Evolutionary conservation across 2,113 vertebrate species (phyloP), one percentile per base, ranked within the genome.

Genomic region (Syngnathoides biaculeatus): DNA sequence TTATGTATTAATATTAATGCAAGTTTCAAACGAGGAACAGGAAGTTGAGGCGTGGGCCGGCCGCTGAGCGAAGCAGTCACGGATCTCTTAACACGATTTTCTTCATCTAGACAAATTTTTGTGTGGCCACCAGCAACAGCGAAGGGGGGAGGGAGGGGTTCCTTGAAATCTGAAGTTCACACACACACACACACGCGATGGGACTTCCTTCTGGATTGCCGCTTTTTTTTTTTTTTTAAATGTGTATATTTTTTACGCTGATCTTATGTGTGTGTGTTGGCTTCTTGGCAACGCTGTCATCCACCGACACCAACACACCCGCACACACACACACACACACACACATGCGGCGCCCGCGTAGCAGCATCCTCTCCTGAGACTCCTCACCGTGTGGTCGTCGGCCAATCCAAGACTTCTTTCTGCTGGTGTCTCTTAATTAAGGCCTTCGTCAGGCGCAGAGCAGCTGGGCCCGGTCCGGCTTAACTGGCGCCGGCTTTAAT

Each of bases 1-100:
- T 69, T 75, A 67, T 76, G 55, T 86, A 89, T 91, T 85, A 89
- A 89, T 89, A 89, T 90, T 89, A 88, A 91, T 89, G 88, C n/a
- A 13, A 62, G 83, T 88, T 88, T 79, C 71, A 79, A 77, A 74
- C 74, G 68, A 79, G 79, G 77, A 75, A 77, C 58, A 69, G 52
- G 68, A 67, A 71, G 55, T 71, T 50, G 27, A 47, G 60, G 4
- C 15, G 63, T 13, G 39, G 67, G 58, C 42, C 12, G 43, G 35
- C 52, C 22, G 15, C 30, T 56, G 13, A 30, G 63, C 30, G 70
- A 74, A 83, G 71, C 75, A 79, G 80, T 84, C 83, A 86, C 75
- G 81, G 84, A 87, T 78, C 79, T 78, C 79, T 76, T 78, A 77
- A 87, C 13, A 39, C 59, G 39, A 61, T 42, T 62, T 69, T 75